These are phyloP conservation scores for Epinotia nisella DNA, from an alignment of 2,888 invertebrate genomes.

Conservation along the genomic window DNA sequence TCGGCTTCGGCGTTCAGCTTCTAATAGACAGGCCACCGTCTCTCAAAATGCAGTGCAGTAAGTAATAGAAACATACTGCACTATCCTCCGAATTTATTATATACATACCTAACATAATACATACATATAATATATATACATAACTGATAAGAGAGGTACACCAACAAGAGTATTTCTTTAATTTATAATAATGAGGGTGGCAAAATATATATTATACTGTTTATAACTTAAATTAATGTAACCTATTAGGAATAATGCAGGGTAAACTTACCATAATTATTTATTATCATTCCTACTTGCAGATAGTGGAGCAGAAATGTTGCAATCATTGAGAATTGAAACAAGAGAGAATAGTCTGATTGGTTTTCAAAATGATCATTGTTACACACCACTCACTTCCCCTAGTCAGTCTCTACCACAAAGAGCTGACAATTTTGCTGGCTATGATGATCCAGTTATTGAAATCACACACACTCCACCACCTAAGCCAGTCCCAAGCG, in stretches of 20 bases:
- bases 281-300: slow-evolving; percentile 50
- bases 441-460: slow-evolving; percentile 76
- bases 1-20: too few species aligned
- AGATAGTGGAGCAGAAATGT: slow-evolving; percentile 82
- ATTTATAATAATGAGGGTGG: too few species aligned
- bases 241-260: neutral
- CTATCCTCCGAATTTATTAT: too few species aligned
- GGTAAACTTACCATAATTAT: neutral
- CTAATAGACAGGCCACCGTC: too few species aligned
- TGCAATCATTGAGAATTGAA: slow-evolving; percentile 79
- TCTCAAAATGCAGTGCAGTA: too few species aligned
- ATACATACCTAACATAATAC: too few species aligned
- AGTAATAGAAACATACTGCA: too few species aligned
- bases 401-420: slow-evolving; percentile 82
- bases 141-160: too few species aligned
- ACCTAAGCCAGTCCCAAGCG: slow-evolving; percentile 73
- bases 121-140: too few species aligned
- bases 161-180: too few species aligned
- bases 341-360: slow-evolving; percentile 83
- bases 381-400: slow-evolving; percentile 90
- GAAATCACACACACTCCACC: slow-evolving; percentile 77
- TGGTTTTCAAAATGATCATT: slow-evolving; percentile 91
- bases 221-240: neutral
- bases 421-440: slow-evolving; percentile 63
- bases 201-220: neutral